Percentiles rank a stretch among this genome's conserved stretches.
phyloP scores from a whole-genome alignment of 1,140 invertebrate genomes.

The Tetraneura akinire region DNA sequence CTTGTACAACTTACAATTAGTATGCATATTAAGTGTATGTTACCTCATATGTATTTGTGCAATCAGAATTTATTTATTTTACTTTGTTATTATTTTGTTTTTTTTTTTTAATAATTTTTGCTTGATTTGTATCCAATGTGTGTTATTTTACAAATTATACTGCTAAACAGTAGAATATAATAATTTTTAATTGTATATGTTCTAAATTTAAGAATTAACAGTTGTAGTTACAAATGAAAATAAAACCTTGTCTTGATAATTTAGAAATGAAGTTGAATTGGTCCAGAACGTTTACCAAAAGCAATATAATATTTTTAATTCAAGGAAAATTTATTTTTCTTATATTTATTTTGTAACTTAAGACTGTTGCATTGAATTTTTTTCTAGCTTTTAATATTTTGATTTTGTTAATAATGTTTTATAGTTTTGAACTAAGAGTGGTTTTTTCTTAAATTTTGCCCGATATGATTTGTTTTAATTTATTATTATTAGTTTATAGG shows the following conservation, averaged over 20 bases:
- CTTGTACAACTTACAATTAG: constrained; percentile 34
- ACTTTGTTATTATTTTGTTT: constrained; percentile 28
- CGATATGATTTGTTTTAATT: neutral
- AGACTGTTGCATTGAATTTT: constrained; percentile 45
- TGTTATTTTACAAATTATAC: constrained; percentile 39
- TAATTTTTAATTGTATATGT: neutral
- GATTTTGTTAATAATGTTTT: constrained; percentile 22
- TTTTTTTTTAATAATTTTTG: constrained; percentile 29
- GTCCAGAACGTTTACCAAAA: neutral
- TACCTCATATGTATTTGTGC: constrained; percentile 43
- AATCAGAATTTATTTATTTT: constrained; percentile 41
- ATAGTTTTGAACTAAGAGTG: constrained; percentile 3
- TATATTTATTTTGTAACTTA: constrained; percentile 40
- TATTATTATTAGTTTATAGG: constrained; percentile 21
- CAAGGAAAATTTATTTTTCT: constrained; percentile 17
- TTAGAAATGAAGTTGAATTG: neutral
- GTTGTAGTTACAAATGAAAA: constrained; percentile 37
- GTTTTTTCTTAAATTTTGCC: neutral
- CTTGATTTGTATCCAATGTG: constrained; percentile 24
- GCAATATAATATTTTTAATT: constrained; percentile 43
- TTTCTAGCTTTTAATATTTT: constrained; percentile 32
- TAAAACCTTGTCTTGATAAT: neutral
- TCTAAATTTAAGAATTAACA: neutral
- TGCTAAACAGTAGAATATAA: constrained; percentile 2
- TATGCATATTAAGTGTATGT: constrained; percentile 26